Percentiles rank a stretch among this genome's conserved stretches.
Evolutionary conservation across 2,888 invertebrate species (phyloP).

Genomic region (Lordiphosa fenestrarum): DNA sequence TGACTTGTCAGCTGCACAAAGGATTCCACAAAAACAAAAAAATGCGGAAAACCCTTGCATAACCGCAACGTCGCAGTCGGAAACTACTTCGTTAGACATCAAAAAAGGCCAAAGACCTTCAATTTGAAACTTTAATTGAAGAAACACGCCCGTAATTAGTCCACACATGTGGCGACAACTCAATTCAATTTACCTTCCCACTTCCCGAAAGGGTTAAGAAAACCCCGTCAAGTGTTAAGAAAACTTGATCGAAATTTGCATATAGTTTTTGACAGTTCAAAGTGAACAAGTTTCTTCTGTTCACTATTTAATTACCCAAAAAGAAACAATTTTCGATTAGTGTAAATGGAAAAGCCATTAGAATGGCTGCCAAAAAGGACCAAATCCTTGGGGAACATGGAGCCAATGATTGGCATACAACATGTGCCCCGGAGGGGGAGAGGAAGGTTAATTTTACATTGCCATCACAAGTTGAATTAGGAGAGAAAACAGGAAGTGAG

Average conservation of each 20-base stretch:
- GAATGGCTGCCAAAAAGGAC: not conserved
- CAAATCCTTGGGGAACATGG: slow-evolving; percentile 20
- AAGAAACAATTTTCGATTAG: slow-evolving; percentile 36
- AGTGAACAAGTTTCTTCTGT: slow-evolving; percentile 44
- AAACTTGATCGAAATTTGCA: slow-evolving; percentile 63
- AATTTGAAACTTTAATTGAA: slow-evolving; percentile 57
- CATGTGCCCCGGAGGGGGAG: too few relatives aligned
- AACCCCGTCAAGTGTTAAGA: slow-evolving; percentile 38
- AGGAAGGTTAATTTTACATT: too few relatives aligned
- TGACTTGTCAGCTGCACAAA: slow-evolving; percentile 40
- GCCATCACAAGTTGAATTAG: too few relatives aligned
- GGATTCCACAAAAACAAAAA: slow-evolving; percentile 13
- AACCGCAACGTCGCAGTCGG: slow-evolving; percentile 24
- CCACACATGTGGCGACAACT: slow-evolving; percentile 57
- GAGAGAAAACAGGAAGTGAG: too few relatives aligned
- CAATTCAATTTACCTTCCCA: slow-evolving; percentile 49
- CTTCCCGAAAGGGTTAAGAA: slow-evolving; percentile 34
- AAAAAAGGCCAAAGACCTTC: slow-evolving; percentile 8
- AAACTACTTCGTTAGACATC: slow-evolving; percentile 6
- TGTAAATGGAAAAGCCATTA: slow-evolving; percentile 6
- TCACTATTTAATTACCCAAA: slow-evolving; percentile 62
- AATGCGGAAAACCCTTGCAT: not conserved
- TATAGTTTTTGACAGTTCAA: slow-evolving; percentile 63
- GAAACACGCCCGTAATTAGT: slow-evolving; percentile 57
- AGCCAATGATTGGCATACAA: not conserved